Evolutionary conservation across 2,888 invertebrate species (phyloP).

Genomic region (Rhaphigaster nebulosa): DNA sequence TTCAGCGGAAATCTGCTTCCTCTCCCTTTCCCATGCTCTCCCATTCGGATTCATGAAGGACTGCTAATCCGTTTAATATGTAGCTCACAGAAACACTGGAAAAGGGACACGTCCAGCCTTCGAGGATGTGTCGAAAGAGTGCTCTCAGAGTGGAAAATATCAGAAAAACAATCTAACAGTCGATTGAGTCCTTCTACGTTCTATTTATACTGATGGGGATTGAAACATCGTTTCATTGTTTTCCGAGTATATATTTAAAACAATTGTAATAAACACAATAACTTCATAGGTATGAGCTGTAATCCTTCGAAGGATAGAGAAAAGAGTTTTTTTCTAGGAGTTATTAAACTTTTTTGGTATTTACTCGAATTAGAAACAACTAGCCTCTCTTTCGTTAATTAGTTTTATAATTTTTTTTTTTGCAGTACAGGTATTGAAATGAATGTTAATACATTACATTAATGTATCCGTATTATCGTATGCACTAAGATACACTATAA

Average conservation of each 20-base stretch:
- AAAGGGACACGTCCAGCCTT: background rate
- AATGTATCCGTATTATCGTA: too few relatives aligned
- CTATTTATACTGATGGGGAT: background rate
- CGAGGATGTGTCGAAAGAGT: background rate
- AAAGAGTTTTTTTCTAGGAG: too few relatives aligned
- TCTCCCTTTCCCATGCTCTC: background rate
- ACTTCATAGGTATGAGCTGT: background rate
- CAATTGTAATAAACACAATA: too few relatives aligned
- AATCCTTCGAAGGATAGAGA: background rate
- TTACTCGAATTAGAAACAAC: too few relatives aligned
- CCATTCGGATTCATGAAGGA: conserved; percentile 30
- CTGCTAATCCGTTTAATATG: conserved; percentile 18
- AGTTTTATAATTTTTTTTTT: too few relatives aligned
- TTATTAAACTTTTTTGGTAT: too few relatives aligned
- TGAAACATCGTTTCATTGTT: background rate
- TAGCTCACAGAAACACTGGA: background rate
- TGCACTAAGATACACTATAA: too few relatives aligned
- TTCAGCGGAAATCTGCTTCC: background rate
- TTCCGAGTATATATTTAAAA: background rate
- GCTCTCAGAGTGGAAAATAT: background rate
- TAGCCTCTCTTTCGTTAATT: too few relatives aligned
- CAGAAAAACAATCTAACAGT: background rate
- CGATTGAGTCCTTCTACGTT: background rate
- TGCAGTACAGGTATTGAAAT: too few relatives aligned
- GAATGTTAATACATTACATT: too few relatives aligned